Conservation (phyloP, 37 sponge, comb jelly and placozoan species). For the Theonella swinhoei region DNA sequence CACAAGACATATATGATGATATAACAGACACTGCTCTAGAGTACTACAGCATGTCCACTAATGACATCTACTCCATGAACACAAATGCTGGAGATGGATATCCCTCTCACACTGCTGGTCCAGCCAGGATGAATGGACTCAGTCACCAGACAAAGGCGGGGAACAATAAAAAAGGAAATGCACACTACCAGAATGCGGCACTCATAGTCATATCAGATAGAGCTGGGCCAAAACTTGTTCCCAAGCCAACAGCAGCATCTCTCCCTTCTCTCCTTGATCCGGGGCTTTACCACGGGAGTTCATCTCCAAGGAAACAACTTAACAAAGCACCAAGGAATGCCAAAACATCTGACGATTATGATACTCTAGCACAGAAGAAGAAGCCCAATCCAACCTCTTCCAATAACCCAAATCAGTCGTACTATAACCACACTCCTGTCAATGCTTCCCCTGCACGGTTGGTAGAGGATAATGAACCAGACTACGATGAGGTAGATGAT, state of each 20-base stretch:
- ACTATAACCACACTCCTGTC: neutral
- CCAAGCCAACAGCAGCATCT: neutral
- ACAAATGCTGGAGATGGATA: neutral
- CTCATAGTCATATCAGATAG: neutral
- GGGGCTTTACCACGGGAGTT: neutral
- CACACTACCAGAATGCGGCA: neutral
- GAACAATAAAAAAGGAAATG: neutral
- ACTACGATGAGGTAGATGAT: neutral
- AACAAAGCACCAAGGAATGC: neutral
- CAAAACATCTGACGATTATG: neutral
- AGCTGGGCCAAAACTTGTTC: neutral
- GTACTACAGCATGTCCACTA: neutral
- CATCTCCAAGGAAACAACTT: neutral
- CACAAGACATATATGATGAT: neutral
- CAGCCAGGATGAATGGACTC: neutral
- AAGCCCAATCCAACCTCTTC: neutral
- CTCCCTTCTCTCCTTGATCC: neutral
- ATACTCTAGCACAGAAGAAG: neutral
- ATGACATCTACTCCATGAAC: neutral
- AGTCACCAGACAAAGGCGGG: neutral
- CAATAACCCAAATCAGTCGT: no score
- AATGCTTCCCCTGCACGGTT: neutral
- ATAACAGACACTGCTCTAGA: neutral
- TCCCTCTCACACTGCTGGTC: neutral
- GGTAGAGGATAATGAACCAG: neutral